These are phyloP conservation scores for Drosophila subquinaria DNA, from an alignment of 2,888 invertebrate species.

Conservation along the genomic window DNA sequence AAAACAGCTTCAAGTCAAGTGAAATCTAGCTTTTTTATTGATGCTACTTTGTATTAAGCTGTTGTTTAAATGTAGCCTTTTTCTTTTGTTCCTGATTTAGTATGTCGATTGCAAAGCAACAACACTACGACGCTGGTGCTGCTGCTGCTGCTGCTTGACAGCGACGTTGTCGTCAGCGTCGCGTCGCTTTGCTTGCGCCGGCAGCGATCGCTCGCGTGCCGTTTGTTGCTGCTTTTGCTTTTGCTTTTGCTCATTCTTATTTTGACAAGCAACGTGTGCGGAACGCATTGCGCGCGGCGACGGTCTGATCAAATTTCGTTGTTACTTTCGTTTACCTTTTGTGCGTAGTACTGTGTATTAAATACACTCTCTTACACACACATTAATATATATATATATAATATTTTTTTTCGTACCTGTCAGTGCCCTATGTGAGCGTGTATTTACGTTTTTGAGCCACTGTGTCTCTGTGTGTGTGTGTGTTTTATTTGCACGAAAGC, in stretches of 20 bases:
- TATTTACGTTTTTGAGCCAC: constrained; percentile 2
- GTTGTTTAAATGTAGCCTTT: background rate
- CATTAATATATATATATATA: background rate
- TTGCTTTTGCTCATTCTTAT: constrained; percentile 71
- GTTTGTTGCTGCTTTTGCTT: constrained; percentile 30
- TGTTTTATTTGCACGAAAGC: constrained; percentile 21
- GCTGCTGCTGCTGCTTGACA: constrained; percentile 28
- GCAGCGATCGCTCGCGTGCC: constrained; percentile 69
- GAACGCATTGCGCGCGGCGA: constrained; percentile 51
- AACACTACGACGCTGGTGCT: constrained; percentile 19
- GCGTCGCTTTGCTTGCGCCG: constrained; percentile 30
- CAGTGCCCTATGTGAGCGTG: constrained; percentile 18
- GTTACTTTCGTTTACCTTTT: constrained; percentile 52
- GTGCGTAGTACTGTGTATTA: constrained; percentile 18
- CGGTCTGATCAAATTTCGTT: constrained; percentile 54
- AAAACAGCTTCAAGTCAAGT: background rate
- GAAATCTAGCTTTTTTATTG: constrained; percentile 3
- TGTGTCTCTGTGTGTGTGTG: constrained; percentile 11
- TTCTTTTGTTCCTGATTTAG: background rate
- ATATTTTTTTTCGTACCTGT: constrained; percentile 3
- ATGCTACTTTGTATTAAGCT: background rate
- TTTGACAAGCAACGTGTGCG: constrained; percentile 74
- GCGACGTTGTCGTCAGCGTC: constrained; percentile 21
- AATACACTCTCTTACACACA: constrained; percentile 6
- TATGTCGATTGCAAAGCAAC: constrained; percentile 14